Evolutionary conservation across 2,797 vertebrate species (phyloP), one percentile per base, ranked within the genome.

Genomic region (Bryconaethiops microstoma): DNA sequence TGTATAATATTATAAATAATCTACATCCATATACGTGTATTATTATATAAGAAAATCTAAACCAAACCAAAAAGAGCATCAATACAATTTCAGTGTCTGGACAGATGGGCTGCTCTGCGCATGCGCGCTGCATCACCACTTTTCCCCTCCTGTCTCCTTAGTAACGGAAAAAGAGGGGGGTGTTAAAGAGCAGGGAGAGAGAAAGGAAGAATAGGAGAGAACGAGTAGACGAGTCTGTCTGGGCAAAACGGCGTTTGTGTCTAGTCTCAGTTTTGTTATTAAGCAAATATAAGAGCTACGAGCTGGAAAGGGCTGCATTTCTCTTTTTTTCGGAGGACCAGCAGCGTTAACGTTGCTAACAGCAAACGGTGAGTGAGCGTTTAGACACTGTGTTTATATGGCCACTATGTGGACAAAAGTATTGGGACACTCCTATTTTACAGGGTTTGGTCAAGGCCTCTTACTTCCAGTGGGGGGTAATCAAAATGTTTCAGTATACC

Each of bases 81-180:
- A 35, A 42, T 29, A 7, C 19, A 19, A 8, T 8, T 29, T 69
- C 23, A 57, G 70, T 29, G 16, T 50, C 10, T 50, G 77, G 64
- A 50, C 78, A 19, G 21, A 76, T 42, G 17, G 21, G 9, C 59
- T 39, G 16, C 21, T 52, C 52, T 92, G 91, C 86, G 93, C 94
- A 85, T 91, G 94, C 90, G 93, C 85, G 74, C 93, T 92, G 94
- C 91, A 94, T 95, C 93, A 89, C 87, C 86, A 86, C 86, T 87
- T 90, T 89, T 93, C 86, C 91, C 87, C 83, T 89, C 91, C 85
- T 87, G 94, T 95, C 91, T 91, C 90, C 93, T 82, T 90, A 92
- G 91, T 84, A 93, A 95, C 94, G 88, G 48, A 82, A 57, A 88
- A 82, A 79, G 80, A 72, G 81, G 79, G 73, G 79, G 74, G 82